phyloP scores from a whole-genome alignment of 1,140 invertebrate species.

The Proctacanthus coquilletti region DNA sequence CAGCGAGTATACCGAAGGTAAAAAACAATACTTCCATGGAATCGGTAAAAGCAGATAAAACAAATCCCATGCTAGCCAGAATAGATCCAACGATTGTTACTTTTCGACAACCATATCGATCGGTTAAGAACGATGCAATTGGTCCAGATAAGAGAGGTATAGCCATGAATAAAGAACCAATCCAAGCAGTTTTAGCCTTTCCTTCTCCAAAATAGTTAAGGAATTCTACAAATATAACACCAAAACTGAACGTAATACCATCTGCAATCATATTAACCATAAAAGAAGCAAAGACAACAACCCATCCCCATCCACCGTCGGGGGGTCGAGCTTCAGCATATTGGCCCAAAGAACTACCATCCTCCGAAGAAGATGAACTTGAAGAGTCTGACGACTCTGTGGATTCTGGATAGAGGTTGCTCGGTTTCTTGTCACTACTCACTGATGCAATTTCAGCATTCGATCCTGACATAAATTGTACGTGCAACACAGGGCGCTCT shows the following conservation, averaged over 20 bases:
- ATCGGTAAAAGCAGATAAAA: slow-evolving; percentile 59
- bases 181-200: slow-evolving; percentile 79
- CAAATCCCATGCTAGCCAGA: slow-evolving; percentile 62
- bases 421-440: not conserved
- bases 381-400: slow-evolving; percentile 29
- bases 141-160: slow-evolving; percentile 81
- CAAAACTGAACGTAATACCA: slow-evolving; percentile 76
- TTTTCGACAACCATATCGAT: slow-evolving; percentile 66
- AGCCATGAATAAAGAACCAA: slow-evolving; percentile 77
- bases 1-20: slow-evolving; percentile 73
- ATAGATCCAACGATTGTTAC: slow-evolving; percentile 69
- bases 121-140: slow-evolving; percentile 73
- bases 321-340: slow-evolving; percentile 47
- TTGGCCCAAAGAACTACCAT: slow-evolving; percentile 42
- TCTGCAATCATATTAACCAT: slow-evolving; percentile 84
- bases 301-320: slow-evolving; percentile 66
- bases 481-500: slow-evolving; percentile 5
- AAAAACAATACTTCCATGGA: slow-evolving; percentile 66
- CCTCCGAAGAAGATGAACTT: slow-evolving; percentile 34
- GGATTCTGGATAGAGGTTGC: slow-evolving; percentile 6
- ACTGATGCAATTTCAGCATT: not conserved
- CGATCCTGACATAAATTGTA: slow-evolving; percentile 1
- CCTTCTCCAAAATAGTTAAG: slow-evolving; percentile 60
- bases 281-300: slow-evolving; percentile 71
- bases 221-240: slow-evolving; percentile 67